These are phyloP conservation scores for Cavia aperea DNA, from an alignment of 2,113 vertebrate species.

Conservation along the genomic window DNA sequence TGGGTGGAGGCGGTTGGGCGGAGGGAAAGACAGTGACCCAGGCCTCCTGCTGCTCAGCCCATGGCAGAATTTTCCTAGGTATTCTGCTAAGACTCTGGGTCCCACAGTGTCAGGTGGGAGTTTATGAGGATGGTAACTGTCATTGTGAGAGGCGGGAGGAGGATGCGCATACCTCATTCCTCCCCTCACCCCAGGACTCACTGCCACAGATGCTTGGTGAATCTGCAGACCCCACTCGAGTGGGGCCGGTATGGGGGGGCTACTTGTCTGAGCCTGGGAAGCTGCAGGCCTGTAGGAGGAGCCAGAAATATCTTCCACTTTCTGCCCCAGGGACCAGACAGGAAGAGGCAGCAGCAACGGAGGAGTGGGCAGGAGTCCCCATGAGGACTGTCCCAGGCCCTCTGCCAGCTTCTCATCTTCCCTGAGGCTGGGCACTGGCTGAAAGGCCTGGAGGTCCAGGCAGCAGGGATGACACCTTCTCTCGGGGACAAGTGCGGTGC, in stretches of 20 bases:
- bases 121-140: background rate
- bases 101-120: background rate
- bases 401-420: conserved; percentile 34
- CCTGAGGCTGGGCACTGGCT: background rate
- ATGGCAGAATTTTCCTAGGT: background rate
- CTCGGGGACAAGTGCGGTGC: background rate
- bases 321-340: conserved; percentile 62
- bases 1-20: background rate
- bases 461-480: background rate
- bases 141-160: background rate
- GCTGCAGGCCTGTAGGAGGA: conserved; percentile 40
- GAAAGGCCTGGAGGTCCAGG: background rate
- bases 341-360: conserved; percentile 55
- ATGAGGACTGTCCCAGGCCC: conserved; percentile 16
- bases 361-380: conserved; percentile 17
- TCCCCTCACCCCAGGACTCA: background rate
- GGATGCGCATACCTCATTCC: background rate
- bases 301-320: conserved; percentile 60
- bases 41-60: background rate
- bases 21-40: background rate
- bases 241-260: background rate
- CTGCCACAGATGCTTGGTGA: background rate
- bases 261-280: conserved; percentile 57
- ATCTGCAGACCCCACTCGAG: background rate
- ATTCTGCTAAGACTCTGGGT: background rate